phyloP scores from a whole-genome alignment of 53 echinoderm and acorn worm species.

The Paracentrotus lividus region DNA sequence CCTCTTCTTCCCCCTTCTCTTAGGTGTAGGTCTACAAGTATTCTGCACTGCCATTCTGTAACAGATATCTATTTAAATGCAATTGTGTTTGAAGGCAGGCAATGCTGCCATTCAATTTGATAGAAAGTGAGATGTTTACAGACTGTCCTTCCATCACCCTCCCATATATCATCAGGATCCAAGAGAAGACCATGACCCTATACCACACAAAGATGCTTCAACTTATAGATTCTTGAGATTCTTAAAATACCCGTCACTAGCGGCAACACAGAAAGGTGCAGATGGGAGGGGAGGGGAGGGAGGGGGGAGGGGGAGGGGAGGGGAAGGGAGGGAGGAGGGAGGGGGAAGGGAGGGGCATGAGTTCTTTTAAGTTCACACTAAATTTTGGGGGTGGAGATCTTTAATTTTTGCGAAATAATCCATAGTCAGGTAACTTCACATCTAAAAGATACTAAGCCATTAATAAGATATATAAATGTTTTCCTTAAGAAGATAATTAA shows the following conservation, averaged over 20 bases:
- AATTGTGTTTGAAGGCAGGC: not conserved
- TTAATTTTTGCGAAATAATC: no score
- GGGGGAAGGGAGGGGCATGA: not conserved
- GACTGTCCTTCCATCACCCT: not conserved
- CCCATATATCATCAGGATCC: not conserved
- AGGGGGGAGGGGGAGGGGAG: not conserved
- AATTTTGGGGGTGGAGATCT: no score
- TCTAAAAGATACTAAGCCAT: no score
- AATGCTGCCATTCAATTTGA: not conserved
- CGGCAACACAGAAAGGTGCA: no score
- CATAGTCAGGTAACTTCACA: no score
- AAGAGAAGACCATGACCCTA: not conserved
- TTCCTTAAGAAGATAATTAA: no score
- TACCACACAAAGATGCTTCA: constrained; percentile 1
- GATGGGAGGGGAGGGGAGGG: not conserved
- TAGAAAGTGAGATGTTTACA: not conserved
- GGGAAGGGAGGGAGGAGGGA: not conserved
- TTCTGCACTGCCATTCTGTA: not conserved
- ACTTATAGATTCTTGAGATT: not conserved
- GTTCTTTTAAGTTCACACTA: no score
- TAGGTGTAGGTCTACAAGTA: not conserved
- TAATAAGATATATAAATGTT: no score
- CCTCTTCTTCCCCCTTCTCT: not conserved
- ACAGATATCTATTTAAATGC: not conserved
- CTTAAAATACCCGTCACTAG: not conserved